These are phyloP conservation scores for Collichthys lucidus DNA, from an alignment of 2,113 vertebrate species.

Conservation along the genomic window DNA sequence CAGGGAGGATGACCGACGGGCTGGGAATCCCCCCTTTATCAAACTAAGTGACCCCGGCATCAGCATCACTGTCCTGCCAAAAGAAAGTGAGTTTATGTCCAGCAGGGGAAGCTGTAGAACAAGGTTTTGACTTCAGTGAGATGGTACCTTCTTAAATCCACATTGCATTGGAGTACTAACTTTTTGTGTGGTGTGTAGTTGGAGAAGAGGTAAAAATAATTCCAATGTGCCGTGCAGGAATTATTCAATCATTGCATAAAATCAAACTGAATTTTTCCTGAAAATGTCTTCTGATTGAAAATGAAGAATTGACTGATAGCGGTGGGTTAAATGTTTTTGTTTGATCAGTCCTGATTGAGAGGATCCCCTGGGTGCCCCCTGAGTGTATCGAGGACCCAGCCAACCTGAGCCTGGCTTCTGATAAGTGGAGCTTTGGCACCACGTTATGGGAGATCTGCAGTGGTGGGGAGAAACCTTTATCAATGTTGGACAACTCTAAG, in stretches of 20 bases:
- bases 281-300: background rate
- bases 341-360: slow-evolving; percentile 91
- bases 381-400: slow-evolving; percentile 93
- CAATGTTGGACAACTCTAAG: slow-evolving; percentile 90
- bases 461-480: slow-evolving; percentile 93
- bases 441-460: slow-evolving; percentile 98
- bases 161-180: background rate
- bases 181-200: background rate
- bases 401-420: slow-evolving; percentile 88
- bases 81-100: slow-evolving; percentile 89
- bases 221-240: background rate
- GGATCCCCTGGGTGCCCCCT: slow-evolving; percentile 98
- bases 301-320: background rate
- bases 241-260: background rate
- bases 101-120: slow-evolving; percentile 33
- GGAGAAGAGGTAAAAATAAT: background rate
- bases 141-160: background rate
- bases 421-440: slow-evolving; percentile 98
- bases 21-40: slow-evolving; percentile 94
- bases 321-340: slow-evolving; percentile 22
- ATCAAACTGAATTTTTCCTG: background rate
- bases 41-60: slow-evolving; percentile 97
- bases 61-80: slow-evolving; percentile 92
- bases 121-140: background rate
- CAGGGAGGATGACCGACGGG: slow-evolving; percentile 93